Conservation (phyloP, 2,113 vertebrate species). For the Cephalophus harveyi region DNA sequence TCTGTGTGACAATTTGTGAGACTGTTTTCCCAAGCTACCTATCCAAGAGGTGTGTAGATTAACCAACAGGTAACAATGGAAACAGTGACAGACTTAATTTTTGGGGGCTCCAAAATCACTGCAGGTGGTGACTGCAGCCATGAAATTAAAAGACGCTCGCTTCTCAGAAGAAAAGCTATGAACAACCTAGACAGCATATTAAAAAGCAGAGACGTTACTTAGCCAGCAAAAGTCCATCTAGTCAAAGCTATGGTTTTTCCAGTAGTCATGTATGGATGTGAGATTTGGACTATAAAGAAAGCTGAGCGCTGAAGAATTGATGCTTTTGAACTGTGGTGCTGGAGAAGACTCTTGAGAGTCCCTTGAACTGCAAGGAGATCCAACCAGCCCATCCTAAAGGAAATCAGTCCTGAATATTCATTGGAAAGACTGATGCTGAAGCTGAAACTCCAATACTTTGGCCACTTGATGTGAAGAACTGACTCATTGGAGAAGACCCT, state of each 20-base stretch:
- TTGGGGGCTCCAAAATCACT: neutral
- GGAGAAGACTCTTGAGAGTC: neutral
- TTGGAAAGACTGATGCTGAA: neutral
- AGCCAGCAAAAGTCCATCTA: neutral
- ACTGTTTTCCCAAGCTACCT: neutral
- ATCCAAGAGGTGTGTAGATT: neutral
- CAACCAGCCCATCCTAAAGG: neutral
- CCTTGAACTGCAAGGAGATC: neutral
- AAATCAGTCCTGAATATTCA: neutral
- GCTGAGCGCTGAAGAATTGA: accelerated
- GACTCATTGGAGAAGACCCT: neutral
- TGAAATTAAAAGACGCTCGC: neutral
- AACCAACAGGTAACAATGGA: neutral
- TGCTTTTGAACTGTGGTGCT: neutral
- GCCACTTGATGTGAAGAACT: neutral
- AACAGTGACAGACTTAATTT: neutral
- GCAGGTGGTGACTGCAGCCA: neutral
- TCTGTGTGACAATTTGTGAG: neutral
- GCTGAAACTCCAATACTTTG: neutral
- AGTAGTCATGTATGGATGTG: neutral
- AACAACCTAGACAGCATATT: neutral
- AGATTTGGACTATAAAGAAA: neutral
- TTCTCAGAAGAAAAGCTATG: neutral
- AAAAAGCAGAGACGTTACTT: neutral
- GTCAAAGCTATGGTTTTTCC: neutral